phyloP scores from a whole-genome alignment of 1,140 invertebrate genomes.

The Cydia strobilella region DNA sequence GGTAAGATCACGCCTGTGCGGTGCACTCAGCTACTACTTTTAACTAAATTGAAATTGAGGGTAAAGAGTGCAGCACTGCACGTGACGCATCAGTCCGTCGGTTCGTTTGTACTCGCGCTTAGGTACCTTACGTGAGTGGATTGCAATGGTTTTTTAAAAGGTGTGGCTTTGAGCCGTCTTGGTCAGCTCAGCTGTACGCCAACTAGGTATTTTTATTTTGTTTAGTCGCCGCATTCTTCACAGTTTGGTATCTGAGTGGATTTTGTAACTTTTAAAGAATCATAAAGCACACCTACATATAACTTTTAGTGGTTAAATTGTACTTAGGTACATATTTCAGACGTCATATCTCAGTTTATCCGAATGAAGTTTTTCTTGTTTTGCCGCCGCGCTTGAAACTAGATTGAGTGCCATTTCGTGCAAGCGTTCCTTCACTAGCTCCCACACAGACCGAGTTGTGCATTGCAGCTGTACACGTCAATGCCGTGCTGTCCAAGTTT shows the following conservation, averaged over 20 bases:
- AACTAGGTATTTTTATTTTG: neutral
- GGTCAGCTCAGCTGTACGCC: neutral
- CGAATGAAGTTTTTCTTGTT: neutral
- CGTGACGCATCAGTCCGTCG: conserved; percentile 66
- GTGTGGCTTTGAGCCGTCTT: neutral
- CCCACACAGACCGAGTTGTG: conserved; percentile 16
- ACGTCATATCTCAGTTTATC: conserved; percentile 4
- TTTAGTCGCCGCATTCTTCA: neutral
- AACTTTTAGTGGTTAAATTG: neutral
- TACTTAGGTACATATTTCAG: neutral
- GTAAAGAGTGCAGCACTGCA: conserved; percentile 55
- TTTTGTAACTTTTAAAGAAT: no score
- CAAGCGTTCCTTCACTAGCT: conserved; percentile 5
- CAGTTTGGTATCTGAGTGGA: neutral
- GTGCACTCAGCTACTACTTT: conserved; percentile 66
- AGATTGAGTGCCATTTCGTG: conserved; percentile 23
- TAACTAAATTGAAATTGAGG: conserved; percentile 74
- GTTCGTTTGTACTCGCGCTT: conserved; percentile 47
- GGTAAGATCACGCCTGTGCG: conserved; percentile 57
- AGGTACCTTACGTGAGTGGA: conserved; percentile 62
- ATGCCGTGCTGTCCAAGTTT: neutral
- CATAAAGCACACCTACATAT: no score
- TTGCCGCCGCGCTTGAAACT: conserved; percentile 11
- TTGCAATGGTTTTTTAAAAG: conserved; percentile 55
- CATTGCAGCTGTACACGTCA: conserved; percentile 22